Evolutionary conservation across 2,797 vertebrate genomes (phyloP), one percentile per base, ranked within the genome.

Genomic region (Harpagifer antarcticus): DNA sequence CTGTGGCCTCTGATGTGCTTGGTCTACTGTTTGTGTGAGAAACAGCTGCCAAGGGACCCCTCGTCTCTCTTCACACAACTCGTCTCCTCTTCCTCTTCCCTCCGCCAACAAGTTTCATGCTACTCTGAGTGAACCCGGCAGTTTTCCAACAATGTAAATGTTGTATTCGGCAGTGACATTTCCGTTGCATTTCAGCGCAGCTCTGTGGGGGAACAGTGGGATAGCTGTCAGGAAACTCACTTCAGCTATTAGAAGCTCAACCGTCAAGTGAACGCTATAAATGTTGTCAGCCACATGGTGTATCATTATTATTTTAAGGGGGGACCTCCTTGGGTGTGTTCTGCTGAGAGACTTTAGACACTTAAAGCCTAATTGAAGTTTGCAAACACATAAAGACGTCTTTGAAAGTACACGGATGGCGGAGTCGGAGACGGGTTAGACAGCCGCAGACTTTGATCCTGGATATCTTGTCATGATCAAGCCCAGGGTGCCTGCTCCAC

Each of bases 91-190:
- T 50, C 58, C 17, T 23, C 23, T 27, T 27, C 27, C 61, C 56
- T 31, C 83, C 76, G 82, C 85, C 89, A 91, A 74, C 86, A 71
- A 90, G 83, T 90, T 92, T 86, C 85, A 87, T 94, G 92, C 86
- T 87, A 92, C 92, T 91, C 89, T 72, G 73, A n/a, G 57, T 94
- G 93, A 94, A 93, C 93, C 83, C 85, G 6, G 63, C 68, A 72
- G 61, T 86, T 86, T 87, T 77, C 86, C 79, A 66, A 82, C 81
- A 78, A 78, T 80, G 78, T 74, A 76, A 88, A 82, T 76, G 75
- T 78, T 84, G 68, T 54, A 17, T 67, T 79, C 82, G 45, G 85
- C 86, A 14, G 33, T 90, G 91, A 86, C 91, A 91, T 91, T 89
- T 90, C 86, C 81, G 81, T 88, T 91, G 84, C 88, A 81, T 84